phyloP scores from a whole-genome alignment of 1,140 invertebrate species.

The Sinonovacula constricta region DNA sequence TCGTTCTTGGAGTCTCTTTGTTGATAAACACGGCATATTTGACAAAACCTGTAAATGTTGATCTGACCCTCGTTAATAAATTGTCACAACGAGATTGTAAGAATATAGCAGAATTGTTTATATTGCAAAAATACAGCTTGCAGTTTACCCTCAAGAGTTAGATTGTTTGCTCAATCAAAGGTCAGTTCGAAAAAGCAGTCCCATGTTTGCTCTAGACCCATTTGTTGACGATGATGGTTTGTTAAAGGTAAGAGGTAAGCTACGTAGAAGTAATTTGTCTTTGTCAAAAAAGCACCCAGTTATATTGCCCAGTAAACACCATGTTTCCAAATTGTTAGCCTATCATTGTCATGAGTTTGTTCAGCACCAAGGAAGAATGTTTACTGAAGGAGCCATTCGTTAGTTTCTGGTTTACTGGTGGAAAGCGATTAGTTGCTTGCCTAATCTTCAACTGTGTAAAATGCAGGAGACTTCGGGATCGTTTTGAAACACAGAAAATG shows the following conservation, averaged over 20 bases:
- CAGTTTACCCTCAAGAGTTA: too few species aligned
- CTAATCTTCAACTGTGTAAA: slow-evolving; percentile 24
- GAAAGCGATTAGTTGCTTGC: slow-evolving; percentile 18
- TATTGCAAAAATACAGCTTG: too few species aligned
- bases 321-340: slow-evolving; percentile 42
- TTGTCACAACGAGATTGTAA: too few species aligned
- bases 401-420: slow-evolving; percentile 43
- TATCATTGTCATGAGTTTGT: slow-evolving; percentile 46
- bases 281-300: too few species aligned
- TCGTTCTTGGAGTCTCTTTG: too few species aligned
- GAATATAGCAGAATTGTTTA: too few species aligned
- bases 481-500: slow-evolving; percentile 17
- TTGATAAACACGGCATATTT: too few species aligned
- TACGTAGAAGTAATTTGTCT: slow-evolving; percentile 15
- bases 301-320: slow-evolving; percentile 38
- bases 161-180: background rate
- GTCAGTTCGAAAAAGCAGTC: background rate
- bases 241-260: slow-evolving; percentile 48
- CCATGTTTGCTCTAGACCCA: slow-evolving; percentile 44
- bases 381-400: slow-evolving; percentile 40
- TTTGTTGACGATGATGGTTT: slow-evolving; percentile 48
- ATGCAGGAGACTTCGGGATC: slow-evolving; percentile 17
- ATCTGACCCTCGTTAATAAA: too few species aligned
- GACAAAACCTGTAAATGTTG: too few species aligned
- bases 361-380: slow-evolving; percentile 42